phyloP scores from a whole-genome alignment of 2,113 vertebrate species.

The Hyla sarda region DNA sequence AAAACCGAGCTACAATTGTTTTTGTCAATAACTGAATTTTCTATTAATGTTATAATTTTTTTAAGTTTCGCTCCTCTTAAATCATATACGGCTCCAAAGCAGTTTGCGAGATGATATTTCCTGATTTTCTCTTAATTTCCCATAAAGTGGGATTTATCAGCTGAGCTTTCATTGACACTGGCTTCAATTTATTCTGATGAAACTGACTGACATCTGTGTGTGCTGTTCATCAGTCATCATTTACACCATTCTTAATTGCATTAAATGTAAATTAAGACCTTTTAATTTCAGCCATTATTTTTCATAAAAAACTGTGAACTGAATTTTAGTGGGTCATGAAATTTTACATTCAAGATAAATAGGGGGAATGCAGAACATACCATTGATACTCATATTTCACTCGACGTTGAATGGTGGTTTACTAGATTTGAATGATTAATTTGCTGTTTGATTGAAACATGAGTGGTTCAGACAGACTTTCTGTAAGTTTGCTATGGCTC shows the following conservation, averaged over 20 bases:
- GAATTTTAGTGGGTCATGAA: constrained; percentile 94
- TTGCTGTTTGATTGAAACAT: constrained; percentile 75
- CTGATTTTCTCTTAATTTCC: constrained; percentile 90
- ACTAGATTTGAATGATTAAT: constrained; percentile 81
- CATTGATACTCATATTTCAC: constrained; percentile 83
- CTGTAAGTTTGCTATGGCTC: constrained; percentile 72
- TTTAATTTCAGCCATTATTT: constrained; percentile 98
- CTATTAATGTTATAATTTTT: not conserved
- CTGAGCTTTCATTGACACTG: constrained; percentile 82
- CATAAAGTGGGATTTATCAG: constrained; percentile 86
- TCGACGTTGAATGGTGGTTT: constrained; percentile 75
- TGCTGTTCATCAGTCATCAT: constrained; percentile 96
- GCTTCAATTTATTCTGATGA: constrained; percentile 87
- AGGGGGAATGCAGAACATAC: constrained; percentile 80
- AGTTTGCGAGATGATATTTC: constrained; percentile 87
- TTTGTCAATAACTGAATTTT: not conserved
- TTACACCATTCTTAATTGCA: constrained; percentile 98
- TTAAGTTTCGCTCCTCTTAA: constrained; percentile 56
- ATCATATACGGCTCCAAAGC: constrained; percentile 82
- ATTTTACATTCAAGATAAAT: constrained; percentile 83
- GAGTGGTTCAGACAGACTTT: constrained; percentile 72
- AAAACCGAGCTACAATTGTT: not conserved
- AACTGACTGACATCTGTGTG: constrained; percentile 93
- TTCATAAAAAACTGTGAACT: constrained; percentile 97
- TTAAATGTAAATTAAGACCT: constrained; percentile 99